phyloP scores from a whole-genome alignment of 2,888 invertebrate genomes.

The Orchesellides sinensis region DNA sequence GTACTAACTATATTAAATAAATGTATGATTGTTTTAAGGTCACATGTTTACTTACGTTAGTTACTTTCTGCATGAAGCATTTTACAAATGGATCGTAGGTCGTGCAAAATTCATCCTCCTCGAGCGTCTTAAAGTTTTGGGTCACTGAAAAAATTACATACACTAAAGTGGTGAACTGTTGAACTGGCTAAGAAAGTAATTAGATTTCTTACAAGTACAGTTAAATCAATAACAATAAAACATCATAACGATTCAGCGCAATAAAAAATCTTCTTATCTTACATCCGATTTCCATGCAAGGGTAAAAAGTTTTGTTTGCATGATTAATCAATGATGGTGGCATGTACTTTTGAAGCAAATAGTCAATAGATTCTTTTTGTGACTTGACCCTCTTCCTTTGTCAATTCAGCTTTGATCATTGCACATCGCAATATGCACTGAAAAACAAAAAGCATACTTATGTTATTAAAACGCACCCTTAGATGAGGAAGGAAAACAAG shows the following conservation, averaged over 20 bases:
- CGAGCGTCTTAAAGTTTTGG: not conserved
- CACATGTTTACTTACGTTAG: not conserved
- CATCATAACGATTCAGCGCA: too few species aligned
- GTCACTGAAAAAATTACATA: constrained; percentile 2
- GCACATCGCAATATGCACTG: constrained; percentile 56
- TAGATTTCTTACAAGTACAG: too few species aligned
- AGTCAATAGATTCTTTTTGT: constrained; percentile 21
- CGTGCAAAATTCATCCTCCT: constrained; percentile 20
- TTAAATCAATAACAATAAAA: too few species aligned
- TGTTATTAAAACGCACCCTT: too few species aligned
- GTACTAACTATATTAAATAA: too few species aligned
- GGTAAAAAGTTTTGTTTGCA: constrained; percentile 39
- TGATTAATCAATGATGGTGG: constrained; percentile 23
- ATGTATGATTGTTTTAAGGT: not conserved
- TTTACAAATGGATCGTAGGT: constrained; percentile 53
- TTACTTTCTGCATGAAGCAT: constrained; percentile 37
- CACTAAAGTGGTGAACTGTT: too few species aligned
- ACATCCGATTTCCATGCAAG: constrained; percentile 51
- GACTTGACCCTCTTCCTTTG: constrained; percentile 31
- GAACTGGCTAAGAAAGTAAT: not conserved
- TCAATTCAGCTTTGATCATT: constrained; percentile 35
- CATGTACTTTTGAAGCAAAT: constrained; percentile 19
- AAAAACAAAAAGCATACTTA: too few species aligned
- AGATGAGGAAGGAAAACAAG: too few species aligned
- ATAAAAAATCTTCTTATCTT: too few species aligned